phyloP scores from a whole-genome alignment of 2,888 invertebrate species.

The Parnassius mnemosyne region DNA sequence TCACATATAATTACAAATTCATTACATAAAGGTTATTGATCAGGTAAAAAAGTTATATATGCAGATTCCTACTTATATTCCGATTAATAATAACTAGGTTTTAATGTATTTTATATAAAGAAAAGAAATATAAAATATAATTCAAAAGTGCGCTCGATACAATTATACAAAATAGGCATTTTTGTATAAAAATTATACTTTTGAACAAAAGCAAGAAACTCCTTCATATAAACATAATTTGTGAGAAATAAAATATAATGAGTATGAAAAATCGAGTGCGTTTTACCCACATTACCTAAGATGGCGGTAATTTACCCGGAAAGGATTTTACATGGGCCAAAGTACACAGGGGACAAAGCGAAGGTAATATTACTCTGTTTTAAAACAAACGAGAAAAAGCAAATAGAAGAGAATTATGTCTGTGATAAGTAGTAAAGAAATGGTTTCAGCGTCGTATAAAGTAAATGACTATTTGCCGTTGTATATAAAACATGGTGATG shows the following conservation, averaged over 20 bases:
- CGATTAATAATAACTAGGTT: too few species aligned
- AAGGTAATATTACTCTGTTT: conserved; percentile 61
- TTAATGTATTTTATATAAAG: too few species aligned
- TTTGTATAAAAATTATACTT: conserved; percentile 9
- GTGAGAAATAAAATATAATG: conserved; percentile 26
- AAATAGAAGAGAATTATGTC: conserved; percentile 39
- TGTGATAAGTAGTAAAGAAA: conserved; percentile 10
- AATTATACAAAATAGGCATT: too few species aligned
- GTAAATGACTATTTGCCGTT: conserved; percentile 4
- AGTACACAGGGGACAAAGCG: conserved; percentile 54
- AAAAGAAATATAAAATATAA: too few species aligned
- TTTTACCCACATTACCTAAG: conserved; percentile 36
- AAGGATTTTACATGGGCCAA: conserved; percentile 56
- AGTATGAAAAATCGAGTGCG: conserved; percentile 41
- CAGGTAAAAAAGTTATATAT: too few species aligned
- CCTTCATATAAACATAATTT: conserved; percentile 24
- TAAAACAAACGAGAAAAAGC: conserved; percentile 48
- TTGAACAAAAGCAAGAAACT: conserved; percentile 39
- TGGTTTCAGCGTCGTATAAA: conserved; percentile 6
- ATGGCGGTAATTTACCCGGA: conserved; percentile 51
- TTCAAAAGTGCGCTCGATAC: too few species aligned
- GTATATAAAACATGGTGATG: conserved; percentile 3
- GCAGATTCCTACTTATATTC: too few species aligned
- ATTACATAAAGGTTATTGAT: too few species aligned
- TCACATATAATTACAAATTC: too few species aligned